Evolutionary conservation across 1,140 invertebrate genomes (phyloP).

Genomic region (Drosophila subpulchrella): DNA sequence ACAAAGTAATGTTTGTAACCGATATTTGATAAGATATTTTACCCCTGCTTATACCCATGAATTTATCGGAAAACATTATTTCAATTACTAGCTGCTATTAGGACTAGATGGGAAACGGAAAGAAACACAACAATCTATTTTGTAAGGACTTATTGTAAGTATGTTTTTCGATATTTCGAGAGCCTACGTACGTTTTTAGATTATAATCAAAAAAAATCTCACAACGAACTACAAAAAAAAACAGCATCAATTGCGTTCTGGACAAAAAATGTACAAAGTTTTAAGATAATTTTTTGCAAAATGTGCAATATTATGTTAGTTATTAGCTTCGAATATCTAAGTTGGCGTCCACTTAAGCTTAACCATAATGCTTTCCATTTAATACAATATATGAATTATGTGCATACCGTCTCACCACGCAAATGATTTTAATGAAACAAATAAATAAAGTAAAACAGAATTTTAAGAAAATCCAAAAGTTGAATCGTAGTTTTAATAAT

Average conservation of each 20-base stretch:
- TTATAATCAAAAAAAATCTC: constrained; percentile 27
- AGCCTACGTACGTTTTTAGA: constrained; percentile 51
- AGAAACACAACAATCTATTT: constrained; percentile 58
- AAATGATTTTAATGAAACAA: constrained; percentile 42
- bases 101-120: constrained; percentile 10
- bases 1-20: constrained; percentile 63
- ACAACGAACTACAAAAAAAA: constrained; percentile 52
- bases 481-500: background rate
- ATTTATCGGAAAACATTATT: constrained; percentile 39
- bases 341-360: constrained; percentile 66
- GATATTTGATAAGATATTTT: constrained; percentile 52
- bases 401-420: constrained; percentile 37
- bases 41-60: constrained; percentile 41
- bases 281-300: constrained; percentile 29
- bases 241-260: constrained; percentile 46
- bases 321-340: constrained; percentile 53
- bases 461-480: constrained; percentile 20
- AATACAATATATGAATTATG: constrained; percentile 31
- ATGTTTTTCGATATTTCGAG: constrained; percentile 52
- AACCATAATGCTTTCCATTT: constrained; percentile 47
- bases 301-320: constrained; percentile 63
- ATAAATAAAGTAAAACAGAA: constrained; percentile 31
- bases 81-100: constrained; percentile 43
- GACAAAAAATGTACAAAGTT: constrained; percentile 65
- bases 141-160: constrained; percentile 61